Evolutionary conservation across 2,797 vertebrate genomes (phyloP).

Genomic region (Paguma larvata): DNA sequence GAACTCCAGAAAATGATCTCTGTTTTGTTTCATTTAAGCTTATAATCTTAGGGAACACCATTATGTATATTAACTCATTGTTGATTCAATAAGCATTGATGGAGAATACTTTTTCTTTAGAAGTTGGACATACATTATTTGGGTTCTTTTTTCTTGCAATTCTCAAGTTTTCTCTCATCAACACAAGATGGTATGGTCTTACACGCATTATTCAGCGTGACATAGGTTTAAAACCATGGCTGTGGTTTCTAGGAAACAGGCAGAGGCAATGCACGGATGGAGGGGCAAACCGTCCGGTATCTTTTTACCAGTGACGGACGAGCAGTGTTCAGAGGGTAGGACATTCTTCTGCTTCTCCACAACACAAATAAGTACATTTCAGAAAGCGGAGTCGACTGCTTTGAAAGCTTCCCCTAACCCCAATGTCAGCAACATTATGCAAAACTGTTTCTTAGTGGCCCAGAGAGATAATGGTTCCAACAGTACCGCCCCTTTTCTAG

Average conservation of each 20-base stretch:
- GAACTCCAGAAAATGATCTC: constrained; percentile 59
- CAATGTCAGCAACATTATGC: neutral
- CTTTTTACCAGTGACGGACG: neutral
- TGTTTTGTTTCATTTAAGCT: constrained; percentile 12
- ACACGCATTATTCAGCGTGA: neutral
- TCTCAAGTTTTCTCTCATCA: neutral
- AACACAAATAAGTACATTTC: neutral
- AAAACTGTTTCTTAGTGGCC: neutral
- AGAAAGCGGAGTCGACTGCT: neutral
- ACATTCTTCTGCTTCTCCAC: neutral
- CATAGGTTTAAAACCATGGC: neutral
- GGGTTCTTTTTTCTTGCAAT: neutral
- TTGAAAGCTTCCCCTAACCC: neutral
- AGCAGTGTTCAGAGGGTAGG: neutral
- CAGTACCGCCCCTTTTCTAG: neutral
- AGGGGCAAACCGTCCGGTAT: neutral
- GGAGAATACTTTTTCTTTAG: constrained; percentile 14
- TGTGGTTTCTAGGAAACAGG: neutral
- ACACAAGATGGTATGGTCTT: neutral
- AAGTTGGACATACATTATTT: neutral
- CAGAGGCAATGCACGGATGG: neutral
- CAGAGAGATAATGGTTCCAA: neutral
- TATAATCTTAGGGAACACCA: neutral
- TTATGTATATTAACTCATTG: neutral
- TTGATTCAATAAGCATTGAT: neutral